Base-by-base conservation (phyloP, 2,113 vertebrate species). In the Oxyura jamaicensis region DNA sequence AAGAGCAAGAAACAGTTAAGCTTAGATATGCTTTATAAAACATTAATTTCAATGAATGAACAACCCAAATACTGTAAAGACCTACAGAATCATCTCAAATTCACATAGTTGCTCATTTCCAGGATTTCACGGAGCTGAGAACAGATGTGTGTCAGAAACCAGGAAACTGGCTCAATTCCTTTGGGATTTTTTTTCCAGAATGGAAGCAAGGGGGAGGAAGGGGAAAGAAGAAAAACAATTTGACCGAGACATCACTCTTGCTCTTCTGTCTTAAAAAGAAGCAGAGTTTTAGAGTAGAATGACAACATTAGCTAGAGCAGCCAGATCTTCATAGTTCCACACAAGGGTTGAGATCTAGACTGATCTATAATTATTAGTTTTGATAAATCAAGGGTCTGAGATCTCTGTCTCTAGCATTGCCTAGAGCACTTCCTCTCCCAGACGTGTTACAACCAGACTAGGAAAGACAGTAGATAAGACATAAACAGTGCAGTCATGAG, bases 51-150 rank as follows among this genome's bases (percentile, higher is more conserved):
- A 90, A 66, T 72, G 88, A 88, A 42, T 72, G 88, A 88, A 52
- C 62, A 84, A 52, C 77, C 39, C 66, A 89, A 96, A 93, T 86
- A 78, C 80, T 86, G 88, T 91, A 35, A 96, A 95, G 89, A 97
- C 89, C 77, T 96, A 86, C 83, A 95, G 88, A 95, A 95, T 93
- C 80, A 88, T 92, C 95, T 95, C 94, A 91, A 82, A 95, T 97
- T 95, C 91, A 93, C 86, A 90, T 80, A 95, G 92, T 65, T 92
- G 74, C 60, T 95, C 92, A 93, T 91, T 92, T 95, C 91, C 73
- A 97, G 94, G 92, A 96, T 96, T 96, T 97, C 92, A 95, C 10
- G 5, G 89, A 29, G 94, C 89, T 95, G 93, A 84, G 69, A 96
- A 89, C 91, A 95, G 95, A 95, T 95, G 91, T 31, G 56, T 90